Evolutionary conservation across 1,140 invertebrate genomes (phyloP).

Genomic region (Atta colombica): DNA sequence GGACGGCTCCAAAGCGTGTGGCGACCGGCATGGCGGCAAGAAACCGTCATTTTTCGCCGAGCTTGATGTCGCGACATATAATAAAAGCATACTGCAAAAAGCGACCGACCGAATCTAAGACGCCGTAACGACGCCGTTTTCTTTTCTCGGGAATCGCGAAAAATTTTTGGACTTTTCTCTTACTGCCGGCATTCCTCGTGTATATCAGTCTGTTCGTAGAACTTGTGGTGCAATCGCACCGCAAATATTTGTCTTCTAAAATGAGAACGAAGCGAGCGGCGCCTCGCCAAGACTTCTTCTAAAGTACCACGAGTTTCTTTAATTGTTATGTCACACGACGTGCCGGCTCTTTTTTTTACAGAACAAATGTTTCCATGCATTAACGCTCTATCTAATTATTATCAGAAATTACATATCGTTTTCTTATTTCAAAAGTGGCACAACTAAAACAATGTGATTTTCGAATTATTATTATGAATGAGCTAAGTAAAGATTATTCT

Average conservation of each 20-base stretch:
- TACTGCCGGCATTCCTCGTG: not conserved
- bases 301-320: not conserved
- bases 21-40: constrained; percentile 21
- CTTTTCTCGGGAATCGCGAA: not conserved
- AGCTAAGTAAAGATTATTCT: too few relatives aligned
- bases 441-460: too few relatives aligned
- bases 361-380: not conserved
- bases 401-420: too few relatives aligned
- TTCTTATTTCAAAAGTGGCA: too few relatives aligned
- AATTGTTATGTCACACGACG: constrained; percentile 33
- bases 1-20: constrained; percentile 22
- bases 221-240: constrained; percentile 33
- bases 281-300: constrained; percentile 46
- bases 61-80: constrained; percentile 61
- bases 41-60: constrained; percentile 48
- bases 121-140: constrained; percentile 53
- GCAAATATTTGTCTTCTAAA: constrained; percentile 57
- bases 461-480: too few relatives aligned
- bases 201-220: constrained; percentile 28
- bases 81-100: constrained; percentile 57
- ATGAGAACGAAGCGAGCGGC: constrained; percentile 46
- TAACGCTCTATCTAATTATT: constrained; percentile 24
- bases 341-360: not conserved
- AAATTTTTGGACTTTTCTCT: constrained; percentile 53
- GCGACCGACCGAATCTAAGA: constrained; percentile 41